Base-by-base conservation (phyloP, 1,140 invertebrate genomes). In the Homarus americanus region DNA sequence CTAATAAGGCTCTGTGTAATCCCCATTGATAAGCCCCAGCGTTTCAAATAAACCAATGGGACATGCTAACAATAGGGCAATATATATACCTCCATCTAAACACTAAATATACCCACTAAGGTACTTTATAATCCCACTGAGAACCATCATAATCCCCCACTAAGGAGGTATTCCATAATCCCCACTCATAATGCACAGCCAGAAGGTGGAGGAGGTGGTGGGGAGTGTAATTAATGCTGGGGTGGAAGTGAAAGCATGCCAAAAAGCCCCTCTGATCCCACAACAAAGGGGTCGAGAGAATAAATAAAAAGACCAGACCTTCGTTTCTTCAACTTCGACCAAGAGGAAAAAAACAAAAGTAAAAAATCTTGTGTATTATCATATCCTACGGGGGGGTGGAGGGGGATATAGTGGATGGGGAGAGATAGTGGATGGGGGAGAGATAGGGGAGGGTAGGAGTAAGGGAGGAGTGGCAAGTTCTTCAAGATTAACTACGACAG, bases 211-310 rank as follows among this genome's bases (percentile, higher is more conserved):
- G n/a, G n/a, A n/a, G n/a, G n/a, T n/a, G n/a, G n/a, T n/a, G n/a
- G n/a, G n/a, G n/a, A 17, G 53, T 20, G 17, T 4, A 58, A 58
- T 58, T 58, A 58, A 58, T 58, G 53, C 15, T 20, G 7, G 53
- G 24, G 53, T 58, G 53, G 0, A 20, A 58, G 53, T 17, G 53
- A 58, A 58, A 58, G 53, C 9, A 15, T 58, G 53, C 17, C 10
- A 58, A 58, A 58, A 58, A 58, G 53, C 53, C 10, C 53, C 53
- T 20, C 24, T 58, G 53, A 58, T 58, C 53, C 53, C 82, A 75
- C 40, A 58, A 86, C 83, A 86, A 86, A 86, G 53, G 69, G 34
- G 24, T 86, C 38, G 76, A 36, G 73, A 76, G 69, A 34, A 76
- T 86, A 73, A 86, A 76, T 58, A 58, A 49, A n/a, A 38, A 34